Evolutionary conservation across 1,140 invertebrate genomes (phyloP).

Genomic region (Aphis gossypii): DNA sequence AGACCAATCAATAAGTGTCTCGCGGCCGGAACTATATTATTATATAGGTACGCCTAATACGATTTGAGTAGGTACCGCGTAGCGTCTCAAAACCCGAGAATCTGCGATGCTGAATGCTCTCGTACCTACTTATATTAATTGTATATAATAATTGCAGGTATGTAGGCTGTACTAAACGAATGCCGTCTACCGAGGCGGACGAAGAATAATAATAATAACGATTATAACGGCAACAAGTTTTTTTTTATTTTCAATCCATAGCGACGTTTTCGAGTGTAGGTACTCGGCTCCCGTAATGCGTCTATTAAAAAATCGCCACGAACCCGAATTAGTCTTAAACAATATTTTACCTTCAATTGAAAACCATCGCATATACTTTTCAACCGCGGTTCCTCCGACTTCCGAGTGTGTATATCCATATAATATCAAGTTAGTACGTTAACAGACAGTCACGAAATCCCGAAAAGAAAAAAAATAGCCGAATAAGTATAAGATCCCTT

Average conservation of each 20-base stretch:
- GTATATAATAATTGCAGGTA: no score
- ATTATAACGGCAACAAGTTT: constrained; percentile 3
- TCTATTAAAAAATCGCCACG: background rate
- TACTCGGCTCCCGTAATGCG: background rate
- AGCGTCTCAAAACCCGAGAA: no score
- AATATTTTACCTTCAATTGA: constrained; percentile 5
- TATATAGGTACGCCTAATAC: background rate
- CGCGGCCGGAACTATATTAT: constrained; percentile 22
- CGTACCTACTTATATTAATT: no score
- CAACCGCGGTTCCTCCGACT: background rate
- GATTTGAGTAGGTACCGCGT: background rate
- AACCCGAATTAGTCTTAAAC: background rate
- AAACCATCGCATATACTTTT: background rate
- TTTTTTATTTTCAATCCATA: background rate
- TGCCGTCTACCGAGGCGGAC: background rate
- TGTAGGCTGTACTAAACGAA: background rate
- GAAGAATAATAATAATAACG: background rate
- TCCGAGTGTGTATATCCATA: background rate
- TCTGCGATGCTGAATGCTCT: no score
- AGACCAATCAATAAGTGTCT: constrained; percentile 40
- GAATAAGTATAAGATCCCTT: background rate
- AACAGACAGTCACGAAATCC: background rate
- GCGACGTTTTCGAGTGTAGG: background rate
- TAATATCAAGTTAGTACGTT: no score
- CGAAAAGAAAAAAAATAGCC: background rate